Conservation (phyloP, 1,140 invertebrate genomes). For the Sarcophaga bullata region DNA sequence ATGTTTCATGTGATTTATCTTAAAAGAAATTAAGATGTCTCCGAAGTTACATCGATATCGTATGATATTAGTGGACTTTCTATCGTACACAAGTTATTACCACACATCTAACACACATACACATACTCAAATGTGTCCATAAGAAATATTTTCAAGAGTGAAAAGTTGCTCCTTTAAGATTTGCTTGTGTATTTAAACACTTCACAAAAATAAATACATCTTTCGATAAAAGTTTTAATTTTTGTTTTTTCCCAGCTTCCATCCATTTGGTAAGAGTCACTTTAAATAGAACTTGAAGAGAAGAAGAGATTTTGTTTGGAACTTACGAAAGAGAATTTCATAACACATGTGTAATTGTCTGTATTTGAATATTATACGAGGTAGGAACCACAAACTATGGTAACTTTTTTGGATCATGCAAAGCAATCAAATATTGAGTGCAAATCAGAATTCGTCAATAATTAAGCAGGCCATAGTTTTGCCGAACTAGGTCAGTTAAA, state of each 20-base stretch:
- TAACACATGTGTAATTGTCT: no score
- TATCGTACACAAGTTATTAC: background rate
- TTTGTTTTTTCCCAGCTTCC: background rate
- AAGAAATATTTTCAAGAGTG: background rate
- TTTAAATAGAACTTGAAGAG: background rate
- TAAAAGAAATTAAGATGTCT: conserved; percentile 27
- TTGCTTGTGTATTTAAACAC: conserved; percentile 14
- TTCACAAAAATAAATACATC: conserved; percentile 7
- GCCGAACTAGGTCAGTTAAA: no score
- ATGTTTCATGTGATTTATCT: conserved; percentile 24
- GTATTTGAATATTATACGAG: no score
- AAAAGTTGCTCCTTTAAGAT: conserved; percentile 16
- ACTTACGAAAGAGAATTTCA: background rate
- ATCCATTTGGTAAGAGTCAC: no score
- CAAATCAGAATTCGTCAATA: no score
- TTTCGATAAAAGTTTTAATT: background rate
- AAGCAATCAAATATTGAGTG: no score
- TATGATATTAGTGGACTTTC: conserved; percentile 11
- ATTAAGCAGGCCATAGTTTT: no score
- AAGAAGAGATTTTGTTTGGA: background rate
- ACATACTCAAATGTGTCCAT: background rate
- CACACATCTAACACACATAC: no score
- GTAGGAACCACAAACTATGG: no score
- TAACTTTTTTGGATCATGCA: no score
- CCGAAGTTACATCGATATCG: background rate